Conservation (phyloP, 2,888 invertebrate genomes). For the Hirtodrosophila duncani region DNA sequence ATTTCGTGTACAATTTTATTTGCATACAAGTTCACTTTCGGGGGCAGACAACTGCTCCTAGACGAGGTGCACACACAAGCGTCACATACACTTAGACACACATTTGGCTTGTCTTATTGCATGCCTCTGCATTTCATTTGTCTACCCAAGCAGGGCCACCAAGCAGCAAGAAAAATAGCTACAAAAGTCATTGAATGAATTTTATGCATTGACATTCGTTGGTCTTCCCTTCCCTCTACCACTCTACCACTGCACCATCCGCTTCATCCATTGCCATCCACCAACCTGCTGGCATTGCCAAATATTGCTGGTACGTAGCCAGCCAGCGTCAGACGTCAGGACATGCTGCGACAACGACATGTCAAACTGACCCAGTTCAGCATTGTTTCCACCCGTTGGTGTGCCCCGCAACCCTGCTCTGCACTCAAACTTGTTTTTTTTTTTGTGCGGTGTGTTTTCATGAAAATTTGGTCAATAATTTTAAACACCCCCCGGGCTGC, state of each 20-base stretch:
- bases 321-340: conserved; percentile 49
- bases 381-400: conserved; percentile 31
- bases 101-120: conserved; percentile 63
- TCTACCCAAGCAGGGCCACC: conserved; percentile 32
- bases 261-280: background rate
- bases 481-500: conserved; percentile 20
- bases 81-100: conserved; percentile 49
- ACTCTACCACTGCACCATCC: background rate
- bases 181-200: conserved; percentile 61
- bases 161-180: conserved; percentile 58
- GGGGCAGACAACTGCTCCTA: conserved; percentile 1
- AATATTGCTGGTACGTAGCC: conserved; percentile 41
- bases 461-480: conserved; percentile 72
- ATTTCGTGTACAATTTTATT: conserved; percentile 72
- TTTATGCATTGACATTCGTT: conserved; percentile 67
- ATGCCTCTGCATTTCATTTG: conserved; percentile 73
- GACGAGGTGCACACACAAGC: conserved; percentile 22
- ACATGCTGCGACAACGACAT: conserved; percentile 67
- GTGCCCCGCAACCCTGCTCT: conserved; percentile 17
- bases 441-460: conserved; percentile 61
- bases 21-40: conserved; percentile 44
- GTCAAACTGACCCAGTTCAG: conserved; percentile 71
- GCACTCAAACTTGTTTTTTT: conserved; percentile 34
- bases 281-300: conserved; percentile 30
- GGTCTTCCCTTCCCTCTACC: conserved; percentile 12